Base-by-base conservation (phyloP, 2,888 invertebrate genomes). In the Orchesellides sinensis region DNA sequence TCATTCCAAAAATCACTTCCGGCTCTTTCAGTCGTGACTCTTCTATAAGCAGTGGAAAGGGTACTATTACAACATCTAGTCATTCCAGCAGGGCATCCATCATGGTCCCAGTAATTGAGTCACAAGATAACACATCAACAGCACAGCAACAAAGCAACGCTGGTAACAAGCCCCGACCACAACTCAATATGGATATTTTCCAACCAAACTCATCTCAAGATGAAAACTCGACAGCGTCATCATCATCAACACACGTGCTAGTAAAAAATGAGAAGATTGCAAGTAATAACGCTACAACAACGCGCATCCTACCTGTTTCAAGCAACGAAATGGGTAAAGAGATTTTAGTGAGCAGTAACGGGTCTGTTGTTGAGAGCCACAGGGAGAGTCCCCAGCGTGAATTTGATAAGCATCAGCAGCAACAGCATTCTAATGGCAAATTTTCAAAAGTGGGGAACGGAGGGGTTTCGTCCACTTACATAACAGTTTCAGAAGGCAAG, bases 1-100 rank as follows among this genome's bases (percentile, higher is more conserved):
- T 85, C 66, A 69, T 85, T 66, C 81, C 72, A 35, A 78, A 84
- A 83, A 77, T 68, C 56, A 61, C 72, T 73, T 66, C 74, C 47
- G 68, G 68, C 35, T 69, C 56, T 45, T 52, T 70, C 66, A 80
- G 65, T 29, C 79, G 72, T 12, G 72, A 72, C 35, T 65, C 70
- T 2, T 80, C 79, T 1, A 52, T 81, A 17, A 63, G 69, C 49
- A 40, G 68, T 69, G 81, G 81, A 23, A 82, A 82, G 54, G 81
- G 81, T 56, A 82, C 81, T 49, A 54, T 82, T 4, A 82, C 81
- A 32, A 82, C 74, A 19, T 74, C 81, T 75, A 82, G 81, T 75
- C 74, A 75, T 75, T 69, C 81, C 69, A 69, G 63, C 19, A 59
- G 81, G 23, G 69, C 81, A 25, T 82, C 81, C 10, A 82, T 82